Percentiles rank a stretch among this genome's conserved stretches.
Evolutionary conservation across 2,113 vertebrate genomes (phyloP).

Genomic region (Elephas maximus): DNA sequence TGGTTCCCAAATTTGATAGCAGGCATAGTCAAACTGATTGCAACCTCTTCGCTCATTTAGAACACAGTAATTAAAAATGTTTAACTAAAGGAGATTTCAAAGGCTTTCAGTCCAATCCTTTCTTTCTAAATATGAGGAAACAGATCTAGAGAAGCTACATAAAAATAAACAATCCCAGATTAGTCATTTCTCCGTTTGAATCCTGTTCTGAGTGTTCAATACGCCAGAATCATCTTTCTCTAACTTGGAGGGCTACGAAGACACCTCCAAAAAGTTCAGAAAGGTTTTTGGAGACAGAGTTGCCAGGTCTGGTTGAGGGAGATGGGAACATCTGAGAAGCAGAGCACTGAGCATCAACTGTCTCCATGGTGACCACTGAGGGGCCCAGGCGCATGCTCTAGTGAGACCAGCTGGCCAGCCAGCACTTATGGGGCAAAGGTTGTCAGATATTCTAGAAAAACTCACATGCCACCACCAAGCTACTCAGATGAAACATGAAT

Average conservation of each 20-base stretch:
- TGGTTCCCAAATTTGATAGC: background rate
- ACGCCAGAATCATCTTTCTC: background rate
- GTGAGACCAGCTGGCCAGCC: conserved; percentile 15
- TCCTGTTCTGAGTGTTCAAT: background rate
- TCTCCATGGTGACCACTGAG: conserved; percentile 69
- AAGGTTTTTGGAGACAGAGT: background rate
- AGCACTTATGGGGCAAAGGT: conserved; percentile 1
- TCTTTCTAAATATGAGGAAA: conserved; percentile 59
- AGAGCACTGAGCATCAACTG: background rate
- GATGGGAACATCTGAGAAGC: conserved; percentile 36
- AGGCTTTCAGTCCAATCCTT: background rate
- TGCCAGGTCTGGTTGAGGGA: background rate
- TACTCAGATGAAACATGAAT: background rate
- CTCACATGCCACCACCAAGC: rapidly evolving
- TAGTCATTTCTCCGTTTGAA: background rate
- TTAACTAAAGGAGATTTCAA: background rate
- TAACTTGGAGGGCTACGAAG: background rate
- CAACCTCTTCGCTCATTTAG: background rate
- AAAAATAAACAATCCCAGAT: background rate
- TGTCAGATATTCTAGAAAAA: conserved; percentile 26
- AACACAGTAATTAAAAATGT: background rate
- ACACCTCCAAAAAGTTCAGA: conserved; percentile 33
- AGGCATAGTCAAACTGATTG: background rate
- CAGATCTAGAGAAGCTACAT: background rate
- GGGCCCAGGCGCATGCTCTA: background rate